Base-by-base conservation (phyloP, 2,888 invertebrate genomes). In the Hermaeophaga mercurialis region DNA sequence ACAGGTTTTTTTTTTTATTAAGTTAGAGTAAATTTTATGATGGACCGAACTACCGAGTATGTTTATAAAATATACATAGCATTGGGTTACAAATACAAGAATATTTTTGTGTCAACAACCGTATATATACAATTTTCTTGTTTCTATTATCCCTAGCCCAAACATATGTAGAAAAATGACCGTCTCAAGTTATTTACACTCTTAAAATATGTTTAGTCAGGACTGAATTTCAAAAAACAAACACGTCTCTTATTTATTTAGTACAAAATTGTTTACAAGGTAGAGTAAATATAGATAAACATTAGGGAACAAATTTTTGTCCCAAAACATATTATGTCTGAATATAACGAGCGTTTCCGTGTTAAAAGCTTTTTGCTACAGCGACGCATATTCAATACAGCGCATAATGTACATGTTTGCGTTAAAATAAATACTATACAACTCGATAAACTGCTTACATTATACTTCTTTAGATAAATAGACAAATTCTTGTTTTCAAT, bases 141-240 rank as follows among this genome's bases (percentile, higher is more conserved):
- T 38, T 43, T 24, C 26, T 24, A n/a, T 43, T 12, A 17, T 43
- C 24, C 7, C 8, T 12, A 43, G 11, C 43, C 7, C 26, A 22
- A 1, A 17, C 17, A 6, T 38, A 11, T 9, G 18, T 43, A 26
- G 12, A 28, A 45, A 45, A 44, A 11, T 47, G 54, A 47, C 54
- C 54, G 28, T 46, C 31, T 47, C 26, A 41, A 15, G 39, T 19
- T 56, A 39, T 56, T 49, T 44, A 39, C 50, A 22, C 26, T 24
- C 38, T 49, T 52, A 50, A 56, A 46, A 45, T 39, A n/a, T 56
- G 19, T 56, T 39, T 50, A 28, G 39, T 46, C 33, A 46, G 45
- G 33, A 52, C 22, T 18, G 41, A 33, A 44, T 34, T 56, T 39
- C 17, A 8, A 15, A 17, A 31, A 28, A 5, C 24, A 24, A 24